Evolutionary conservation across 2,113 vertebrate species (phyloP).

Genomic region (Cryptotis parvus): DNA sequence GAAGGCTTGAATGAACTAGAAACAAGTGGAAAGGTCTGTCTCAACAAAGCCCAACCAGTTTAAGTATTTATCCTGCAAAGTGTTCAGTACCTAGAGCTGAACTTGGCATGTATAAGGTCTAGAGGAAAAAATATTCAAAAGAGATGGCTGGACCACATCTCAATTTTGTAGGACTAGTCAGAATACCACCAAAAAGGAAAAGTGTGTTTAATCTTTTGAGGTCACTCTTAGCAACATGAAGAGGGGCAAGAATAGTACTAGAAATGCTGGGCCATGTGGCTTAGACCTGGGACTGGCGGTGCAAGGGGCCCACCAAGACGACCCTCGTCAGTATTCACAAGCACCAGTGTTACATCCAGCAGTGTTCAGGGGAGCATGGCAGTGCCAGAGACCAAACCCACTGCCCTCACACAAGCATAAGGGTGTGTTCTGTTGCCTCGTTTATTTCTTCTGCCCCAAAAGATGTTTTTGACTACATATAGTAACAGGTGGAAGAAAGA

Average conservation of each 20-base stretch:
- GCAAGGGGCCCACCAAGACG: no score
- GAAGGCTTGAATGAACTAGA: not conserved
- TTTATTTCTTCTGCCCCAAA: no score
- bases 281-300: no score
- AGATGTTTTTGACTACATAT: not conserved
- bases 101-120: not conserved
- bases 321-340: no score
- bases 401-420: no score
- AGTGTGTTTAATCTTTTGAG: no score
- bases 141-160: not conserved
- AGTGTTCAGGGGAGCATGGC: no score
- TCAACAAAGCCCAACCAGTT: conserved; percentile 27
- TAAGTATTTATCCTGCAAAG: not conserved
- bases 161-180: not conserved
- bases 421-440: no score
- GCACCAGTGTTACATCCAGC: no score
- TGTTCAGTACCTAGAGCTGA: not conserved
- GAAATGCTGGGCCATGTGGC: no score
- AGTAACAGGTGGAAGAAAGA: not conserved
- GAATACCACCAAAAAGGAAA: not conserved
- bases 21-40: not conserved
- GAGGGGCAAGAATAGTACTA: not conserved
- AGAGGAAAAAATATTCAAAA: not conserved
- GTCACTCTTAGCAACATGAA: no score
- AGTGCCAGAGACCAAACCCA: no score